Base-by-base conservation (phyloP, 2,888 invertebrate species). In the Parnassius glacialis region DNA sequence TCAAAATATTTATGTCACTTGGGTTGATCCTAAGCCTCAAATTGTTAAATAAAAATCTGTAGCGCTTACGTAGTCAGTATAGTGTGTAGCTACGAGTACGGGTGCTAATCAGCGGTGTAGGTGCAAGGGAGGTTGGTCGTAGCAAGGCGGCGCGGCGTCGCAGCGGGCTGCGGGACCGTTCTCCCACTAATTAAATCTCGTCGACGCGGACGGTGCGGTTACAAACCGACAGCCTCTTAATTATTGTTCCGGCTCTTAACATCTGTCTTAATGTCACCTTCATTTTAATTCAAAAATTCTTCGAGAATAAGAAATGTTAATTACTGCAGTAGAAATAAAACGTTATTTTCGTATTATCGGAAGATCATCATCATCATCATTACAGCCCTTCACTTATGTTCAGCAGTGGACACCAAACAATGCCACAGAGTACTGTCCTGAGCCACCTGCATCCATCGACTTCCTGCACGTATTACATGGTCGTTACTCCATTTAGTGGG, bases 121-220 rank as follows among this genome's bases (percentile, higher is more conserved):
- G 62, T 63, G 57, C 62, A 62, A 58, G 59, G 62, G 48, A 54
- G 60, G 64, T 50, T 59, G 16, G 60, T 34, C 34, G 34, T 60
- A 57, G 56, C 52, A 54, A 9, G 25, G 52, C 57, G 63, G 55
- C 61, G 58, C 57, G 63, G 55, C 59, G 58, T 58, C 59, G 66
- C 67, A 61, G 59, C 59, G 70, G 79, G 76, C 67, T 62, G 60
- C 59, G 70, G 79, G 76, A 84, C 84, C 84, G 84, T 84, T 84
- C 87, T 76, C 84, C 81, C 88, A 82, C 86, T 91, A 90, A 91
- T 91, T 91, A 90, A 90, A 91, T 90, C 89, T 85, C 84, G 82
- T 81, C 82, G 81, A 75, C 59, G 52, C 59, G 59, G 80, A 84
- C 84, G 83, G 78, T 83, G 87, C 84, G 87, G 88, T 87, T 85